phyloP scores from a whole-genome alignment of 2,888 invertebrate genomes.

The Ptilodon capucinus region DNA sequence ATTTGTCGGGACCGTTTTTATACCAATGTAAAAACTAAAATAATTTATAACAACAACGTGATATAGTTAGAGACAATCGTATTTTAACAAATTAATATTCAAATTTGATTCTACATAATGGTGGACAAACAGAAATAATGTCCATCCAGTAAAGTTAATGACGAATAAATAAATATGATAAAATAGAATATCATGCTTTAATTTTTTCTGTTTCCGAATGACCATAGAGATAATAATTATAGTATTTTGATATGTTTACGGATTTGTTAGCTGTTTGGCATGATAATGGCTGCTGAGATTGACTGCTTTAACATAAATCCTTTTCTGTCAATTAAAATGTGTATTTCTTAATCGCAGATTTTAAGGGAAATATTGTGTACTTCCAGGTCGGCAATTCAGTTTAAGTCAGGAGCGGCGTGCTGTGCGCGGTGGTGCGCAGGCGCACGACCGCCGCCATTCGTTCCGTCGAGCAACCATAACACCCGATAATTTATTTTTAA shows the following conservation, averaged over 20 bases:
- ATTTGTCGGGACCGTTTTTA: slow-evolving; percentile 62
- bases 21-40: slow-evolving; percentile 66
- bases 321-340: no score
- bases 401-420: slow-evolving; percentile 33
- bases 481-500: slow-evolving; percentile 49
- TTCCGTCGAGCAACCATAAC: slow-evolving; percentile 47
- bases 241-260: no score
- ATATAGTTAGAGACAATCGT: slow-evolving; percentile 54
- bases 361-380: not conserved
- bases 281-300: no score
- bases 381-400: not conserved
- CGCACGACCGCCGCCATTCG: slow-evolving; percentile 62
- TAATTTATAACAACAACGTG: slow-evolving; percentile 60
- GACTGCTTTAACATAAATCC: no score
- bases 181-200: no score
- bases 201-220: no score
- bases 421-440: slow-evolving; percentile 29
- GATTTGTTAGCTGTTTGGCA: no score
- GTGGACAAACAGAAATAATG: slow-evolving; percentile 2
- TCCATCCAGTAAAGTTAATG: not conserved
- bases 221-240: no score
- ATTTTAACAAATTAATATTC: slow-evolving; percentile 50
- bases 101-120: slow-evolving; percentile 36
- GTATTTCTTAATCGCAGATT: not conserved
- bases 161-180: not conserved